Percentiles rank a stretch among this genome's conserved stretches.
phyloP scores from a whole-genome alignment of 1,140 invertebrate genomes.

The Oryctes rhinoceros region DNA sequence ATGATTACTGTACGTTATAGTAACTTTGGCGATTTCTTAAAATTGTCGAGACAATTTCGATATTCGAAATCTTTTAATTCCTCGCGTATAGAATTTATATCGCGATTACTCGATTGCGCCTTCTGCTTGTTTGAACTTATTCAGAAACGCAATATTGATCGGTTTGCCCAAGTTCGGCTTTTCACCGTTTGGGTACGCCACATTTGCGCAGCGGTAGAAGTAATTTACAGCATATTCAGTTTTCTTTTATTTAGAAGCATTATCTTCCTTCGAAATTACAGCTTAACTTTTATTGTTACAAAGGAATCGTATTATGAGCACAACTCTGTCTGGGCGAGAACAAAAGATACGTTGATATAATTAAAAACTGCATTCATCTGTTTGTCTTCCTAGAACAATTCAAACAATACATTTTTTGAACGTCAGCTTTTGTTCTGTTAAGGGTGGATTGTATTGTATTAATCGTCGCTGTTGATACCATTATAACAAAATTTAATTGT shows the following conservation, averaged over 20 bases:
- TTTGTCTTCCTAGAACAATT: conserved; percentile 49
- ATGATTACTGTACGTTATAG: too few relatives aligned
- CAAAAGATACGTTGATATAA: conserved; percentile 47
- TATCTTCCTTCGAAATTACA: conserved; percentile 33
- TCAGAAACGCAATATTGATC: not conserved
- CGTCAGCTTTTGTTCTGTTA: conserved; percentile 43
- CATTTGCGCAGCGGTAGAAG: not conserved
- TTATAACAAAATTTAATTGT: not conserved
- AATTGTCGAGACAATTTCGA: too few relatives aligned
- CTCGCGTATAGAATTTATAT: too few relatives aligned
- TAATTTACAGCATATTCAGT: conserved; percentile 19
- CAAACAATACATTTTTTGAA: conserved; percentile 50
- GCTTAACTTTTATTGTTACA: conserved; percentile 31
- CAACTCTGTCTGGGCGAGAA: conserved; percentile 31
- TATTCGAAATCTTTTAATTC: too few relatives aligned
- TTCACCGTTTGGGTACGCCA: not conserved
- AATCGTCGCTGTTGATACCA: not conserved
- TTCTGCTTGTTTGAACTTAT: too few relatives aligned
- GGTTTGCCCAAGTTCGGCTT: not conserved
- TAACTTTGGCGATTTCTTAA: too few relatives aligned
- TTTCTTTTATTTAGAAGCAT: conserved; percentile 18
- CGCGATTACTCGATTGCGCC: too few relatives aligned
- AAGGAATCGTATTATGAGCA: conserved; percentile 15
- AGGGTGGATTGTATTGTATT: conserved; percentile 43
- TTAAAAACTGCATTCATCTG: conserved; percentile 51